These are phyloP conservation scores for Archaeoteleia sp. DNA, from an alignment of 2,888 invertebrate species.

Conservation along the genomic window DNA sequence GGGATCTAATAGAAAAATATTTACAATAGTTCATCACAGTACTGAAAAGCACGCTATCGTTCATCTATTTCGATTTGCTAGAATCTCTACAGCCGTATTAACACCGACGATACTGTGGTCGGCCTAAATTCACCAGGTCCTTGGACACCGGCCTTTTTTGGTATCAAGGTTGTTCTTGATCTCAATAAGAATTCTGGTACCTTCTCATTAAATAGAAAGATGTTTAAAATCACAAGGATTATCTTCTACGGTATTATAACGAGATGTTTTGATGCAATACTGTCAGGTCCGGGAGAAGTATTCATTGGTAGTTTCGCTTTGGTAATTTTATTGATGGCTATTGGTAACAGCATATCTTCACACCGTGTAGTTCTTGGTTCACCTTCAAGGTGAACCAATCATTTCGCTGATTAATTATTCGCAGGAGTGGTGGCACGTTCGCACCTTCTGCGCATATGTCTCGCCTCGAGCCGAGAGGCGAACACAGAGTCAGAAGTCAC, in stretches of 20 bases:
- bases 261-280: constrained; percentile 10
- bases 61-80: constrained; percentile 18
- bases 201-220: constrained; percentile 37
- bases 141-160: constrained; percentile 20
- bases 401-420: no score
- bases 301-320: background rate
- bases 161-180: constrained; percentile 38
- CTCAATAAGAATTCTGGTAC: constrained; percentile 23
- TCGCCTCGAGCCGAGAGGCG: no score
- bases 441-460: no score
- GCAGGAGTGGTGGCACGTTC: no score
- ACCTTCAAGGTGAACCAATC: no score
- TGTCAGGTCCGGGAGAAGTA: constrained; percentile 19
- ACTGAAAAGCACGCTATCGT: constrained; percentile 47
- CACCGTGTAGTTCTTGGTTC: no score
- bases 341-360: no score
- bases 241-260: constrained; percentile 23
- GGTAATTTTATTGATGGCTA: no score
- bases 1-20: constrained; percentile 59
- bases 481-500: no score
- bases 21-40: constrained; percentile 63
- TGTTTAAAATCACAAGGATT: constrained; percentile 32
- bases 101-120: constrained; percentile 44
- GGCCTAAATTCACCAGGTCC: constrained; percentile 41
- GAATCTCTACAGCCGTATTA: constrained; percentile 23